Evolutionary conservation across 2,888 invertebrate species (phyloP).

Genomic region (Agriopis leucophaearia): DNA sequence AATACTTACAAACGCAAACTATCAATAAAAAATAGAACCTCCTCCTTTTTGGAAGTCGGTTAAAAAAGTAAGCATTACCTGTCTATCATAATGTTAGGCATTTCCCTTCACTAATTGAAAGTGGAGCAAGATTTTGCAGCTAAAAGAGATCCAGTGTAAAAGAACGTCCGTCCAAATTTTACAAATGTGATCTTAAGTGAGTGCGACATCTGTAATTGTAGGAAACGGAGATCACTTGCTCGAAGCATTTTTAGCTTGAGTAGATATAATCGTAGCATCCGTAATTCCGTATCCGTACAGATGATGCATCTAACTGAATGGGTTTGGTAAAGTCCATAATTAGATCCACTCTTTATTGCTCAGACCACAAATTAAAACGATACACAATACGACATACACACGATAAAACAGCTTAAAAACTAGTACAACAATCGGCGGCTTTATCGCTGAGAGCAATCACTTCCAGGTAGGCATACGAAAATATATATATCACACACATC

Average conservation of each 20-base stretch:
- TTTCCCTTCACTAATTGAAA: background rate
- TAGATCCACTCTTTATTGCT: background rate
- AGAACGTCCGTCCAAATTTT: slow-evolving; percentile 33
- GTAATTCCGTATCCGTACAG: slow-evolving; percentile 11
- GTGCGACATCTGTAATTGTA: slow-evolving; percentile 35
- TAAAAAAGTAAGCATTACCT: too few relatives aligned
- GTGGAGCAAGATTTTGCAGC: slow-evolving; percentile 2
- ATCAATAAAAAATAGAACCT: too few relatives aligned
- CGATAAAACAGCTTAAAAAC: too few relatives aligned
- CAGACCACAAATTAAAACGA: too few relatives aligned
- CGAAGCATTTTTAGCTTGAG: slow-evolving; percentile 28
- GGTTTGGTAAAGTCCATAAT: background rate
- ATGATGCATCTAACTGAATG: background rate
- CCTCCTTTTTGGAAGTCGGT: too few relatives aligned
- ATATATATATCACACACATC: too few relatives aligned
- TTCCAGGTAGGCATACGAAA: too few relatives aligned
- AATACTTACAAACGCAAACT: too few relatives aligned
- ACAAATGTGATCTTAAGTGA: slow-evolving; percentile 39
- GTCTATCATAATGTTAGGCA: background rate
- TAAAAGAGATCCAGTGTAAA: slow-evolving; percentile 20
- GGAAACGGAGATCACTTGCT: slow-evolving; percentile 31
- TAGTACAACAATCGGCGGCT: too few relatives aligned
- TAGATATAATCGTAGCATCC: slow-evolving; percentile 12
- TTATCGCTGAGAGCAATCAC: too few relatives aligned
- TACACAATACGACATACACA: too few relatives aligned